Evolutionary conservation across 1,140 invertebrate species (phyloP).

Genomic region (Drosophila mojavensis): DNA sequence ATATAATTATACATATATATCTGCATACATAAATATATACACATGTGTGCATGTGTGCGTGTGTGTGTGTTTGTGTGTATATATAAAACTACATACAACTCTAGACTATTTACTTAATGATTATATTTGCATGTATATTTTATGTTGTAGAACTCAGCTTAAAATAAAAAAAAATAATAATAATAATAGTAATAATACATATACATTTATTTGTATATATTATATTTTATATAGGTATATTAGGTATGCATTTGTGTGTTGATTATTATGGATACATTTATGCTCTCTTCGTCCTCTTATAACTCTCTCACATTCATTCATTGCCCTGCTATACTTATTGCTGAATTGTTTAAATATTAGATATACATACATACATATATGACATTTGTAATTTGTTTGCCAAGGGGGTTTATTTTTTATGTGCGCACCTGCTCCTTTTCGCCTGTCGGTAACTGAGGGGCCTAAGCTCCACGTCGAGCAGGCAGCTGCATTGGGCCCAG

Average conservation of each 20-base stretch:
- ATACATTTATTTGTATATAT: conserved; percentile 31
- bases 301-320: not conserved
- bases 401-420: conserved; percentile 22
- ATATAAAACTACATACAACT: conserved; percentile 64
- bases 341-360: conserved; percentile 9
- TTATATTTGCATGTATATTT: conserved; percentile 34
- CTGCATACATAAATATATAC: not conserved
- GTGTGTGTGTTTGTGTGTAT: conserved; percentile 14
- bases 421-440: conserved; percentile 15
- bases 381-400: conserved; percentile 7
- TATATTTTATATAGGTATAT: conserved; percentile 27
- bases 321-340: conserved; percentile 7
- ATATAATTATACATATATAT: conserved; percentile 12
- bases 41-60: conserved; percentile 15
- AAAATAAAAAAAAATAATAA: conserved; percentile 35
- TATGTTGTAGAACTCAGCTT: conserved; percentile 34
- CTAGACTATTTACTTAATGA: conserved; percentile 61
- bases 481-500: conserved; percentile 18
- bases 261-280: conserved; percentile 19
- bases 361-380: conserved; percentile 11
- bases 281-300: not conserved
- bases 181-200: conserved; percentile 18
- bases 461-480: not conserved
- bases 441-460: conserved; percentile 4
- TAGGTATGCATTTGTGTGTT: conserved; percentile 15